phyloP scores from a whole-genome alignment of 2,113 vertebrate genomes.

The Corythoichthys haematopterus region DNA sequence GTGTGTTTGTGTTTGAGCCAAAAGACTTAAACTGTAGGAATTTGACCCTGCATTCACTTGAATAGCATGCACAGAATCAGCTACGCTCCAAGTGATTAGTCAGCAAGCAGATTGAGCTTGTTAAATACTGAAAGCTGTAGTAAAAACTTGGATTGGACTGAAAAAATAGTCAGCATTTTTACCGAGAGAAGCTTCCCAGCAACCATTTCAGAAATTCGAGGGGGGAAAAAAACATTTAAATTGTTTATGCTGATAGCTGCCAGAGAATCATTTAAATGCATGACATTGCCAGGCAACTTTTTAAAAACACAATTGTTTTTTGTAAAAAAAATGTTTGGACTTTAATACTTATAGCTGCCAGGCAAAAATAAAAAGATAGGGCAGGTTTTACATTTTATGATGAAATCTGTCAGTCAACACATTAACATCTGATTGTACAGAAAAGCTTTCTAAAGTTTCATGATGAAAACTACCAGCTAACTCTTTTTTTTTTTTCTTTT shows the following conservation, averaged over 20 bases:
- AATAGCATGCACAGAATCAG: slow-evolving; percentile 19
- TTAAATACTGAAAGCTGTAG: not conserved
- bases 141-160: not conserved
- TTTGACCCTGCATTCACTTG: slow-evolving; percentile 14
- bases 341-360: not conserved
- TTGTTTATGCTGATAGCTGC: not conserved
- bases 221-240: not conserved
- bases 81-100: slow-evolving; percentile 6
- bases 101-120: not conserved
- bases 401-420: not conserved
- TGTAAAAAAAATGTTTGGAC: not conserved
- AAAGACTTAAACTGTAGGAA: slow-evolving; percentile 47
- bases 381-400: not conserved
- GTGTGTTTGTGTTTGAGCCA: slow-evolving; percentile 33
- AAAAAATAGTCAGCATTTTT: not conserved
- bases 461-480: not conserved
- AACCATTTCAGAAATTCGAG: not conserved
- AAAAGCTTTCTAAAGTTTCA: not conserved
- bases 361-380: not conserved
- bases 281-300: not conserved
- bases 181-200: not conserved
- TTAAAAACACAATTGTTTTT: not conserved
- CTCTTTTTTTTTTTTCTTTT: not conserved
- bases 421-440: not conserved
- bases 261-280: not conserved